A percentile compares a stretch with the other conserved stretches of the same genome.
Conservation (phyloP, 2,888 invertebrate species). For the Blomia tropicalis region DNA sequence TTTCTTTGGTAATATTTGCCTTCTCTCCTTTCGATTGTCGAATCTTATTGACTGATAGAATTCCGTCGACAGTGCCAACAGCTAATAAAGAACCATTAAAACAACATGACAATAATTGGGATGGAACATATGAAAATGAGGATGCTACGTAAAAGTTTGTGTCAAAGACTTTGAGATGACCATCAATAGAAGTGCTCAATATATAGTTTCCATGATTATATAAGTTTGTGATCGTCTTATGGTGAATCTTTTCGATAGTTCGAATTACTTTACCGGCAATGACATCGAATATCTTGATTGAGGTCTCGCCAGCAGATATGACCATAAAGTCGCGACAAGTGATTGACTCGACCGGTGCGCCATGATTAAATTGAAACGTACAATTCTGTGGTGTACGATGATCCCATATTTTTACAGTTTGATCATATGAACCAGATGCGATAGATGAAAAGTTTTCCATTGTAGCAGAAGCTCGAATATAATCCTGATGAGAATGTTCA, state of each 20-base stretch:
- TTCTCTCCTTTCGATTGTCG: not conserved
- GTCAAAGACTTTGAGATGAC: constrained; percentile 35
- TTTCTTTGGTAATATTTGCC: not conserved
- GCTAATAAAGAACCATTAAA: constrained; percentile 21
- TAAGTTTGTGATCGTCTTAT: constrained; percentile 75
- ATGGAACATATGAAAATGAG: constrained; percentile 34
- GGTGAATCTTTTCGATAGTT: constrained; percentile 64
- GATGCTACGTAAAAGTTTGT: constrained; percentile 16
- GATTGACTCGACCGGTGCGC: constrained; percentile 28
- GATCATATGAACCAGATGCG: constrained; percentile 54
- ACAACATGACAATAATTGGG: constrained; percentile 68
- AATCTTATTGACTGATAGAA: constrained; percentile 16
- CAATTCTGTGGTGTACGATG: constrained; percentile 13
- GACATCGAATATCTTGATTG: constrained; percentile 82
- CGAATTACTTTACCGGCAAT: constrained; percentile 66
- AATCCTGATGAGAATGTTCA: constrained; percentile 27
- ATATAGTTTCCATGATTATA: constrained; percentile 45
- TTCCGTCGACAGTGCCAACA: constrained; percentile 24
- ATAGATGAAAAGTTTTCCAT: constrained; percentile 14
- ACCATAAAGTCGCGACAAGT: constrained; percentile 22
- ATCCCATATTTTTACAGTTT: constrained; percentile 43
- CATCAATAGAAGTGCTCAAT: constrained; percentile 75
- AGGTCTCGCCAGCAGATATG: constrained; percentile 51
- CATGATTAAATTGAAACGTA: constrained; percentile 27
- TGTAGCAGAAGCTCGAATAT: constrained; percentile 20